Percentiles rank a stretch among this genome's conserved stretches.
These are phyloP conservation scores for Colossoma macropomum DNA, from an alignment of 2,113 vertebrate species.

Conservation along the genomic window DNA sequence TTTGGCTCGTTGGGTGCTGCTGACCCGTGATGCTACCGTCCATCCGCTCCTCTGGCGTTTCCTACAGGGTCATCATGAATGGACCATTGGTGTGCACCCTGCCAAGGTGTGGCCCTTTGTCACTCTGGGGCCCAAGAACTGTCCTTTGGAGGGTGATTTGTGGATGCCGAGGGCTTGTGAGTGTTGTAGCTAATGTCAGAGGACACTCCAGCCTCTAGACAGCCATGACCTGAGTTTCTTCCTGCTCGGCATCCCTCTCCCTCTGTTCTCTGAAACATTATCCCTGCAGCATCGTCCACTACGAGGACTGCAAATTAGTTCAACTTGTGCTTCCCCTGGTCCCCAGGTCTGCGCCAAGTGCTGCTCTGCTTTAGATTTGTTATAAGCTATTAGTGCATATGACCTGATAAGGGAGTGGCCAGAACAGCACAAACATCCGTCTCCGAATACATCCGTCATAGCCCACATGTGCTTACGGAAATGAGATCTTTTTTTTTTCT, in stretches of 20 bases:
- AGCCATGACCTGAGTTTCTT: conserved; percentile 51
- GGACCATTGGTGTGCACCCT: conserved; percentile 48
- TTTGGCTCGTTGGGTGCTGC: conserved; percentile 58
- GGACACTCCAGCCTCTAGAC: conserved; percentile 43
- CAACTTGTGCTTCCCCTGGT: conserved; percentile 56
- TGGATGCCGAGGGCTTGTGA: conserved; percentile 26
- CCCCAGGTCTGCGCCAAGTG: conserved; percentile 59
- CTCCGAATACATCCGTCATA: conserved; percentile 66
- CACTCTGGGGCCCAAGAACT: conserved; percentile 21
- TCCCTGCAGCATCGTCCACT: conserved; percentile 46
- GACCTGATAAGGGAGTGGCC: conserved; percentile 72
- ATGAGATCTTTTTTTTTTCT: conserved; percentile 58
- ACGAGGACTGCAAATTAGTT: conserved; percentile 60
- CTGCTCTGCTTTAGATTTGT: conserved; percentile 76
- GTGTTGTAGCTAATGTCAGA: conserved; percentile 18
- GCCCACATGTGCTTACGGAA: conserved; percentile 68
- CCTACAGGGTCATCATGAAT: conserved; percentile 43
- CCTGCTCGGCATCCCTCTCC: conserved; percentile 33
- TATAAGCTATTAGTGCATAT: conserved; percentile 63
- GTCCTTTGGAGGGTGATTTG: conserved; percentile 11
- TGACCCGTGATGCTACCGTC: conserved; percentile 66
- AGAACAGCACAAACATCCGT: conserved; percentile 69
- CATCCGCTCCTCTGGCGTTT: conserved; percentile 33
- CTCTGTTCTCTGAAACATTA: conserved; percentile 56
- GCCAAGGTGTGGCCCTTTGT: conserved; percentile 39